Evolutionary conservation across 2,797 vertebrate species (phyloP).

Genomic region (Carapus acus): DNA sequence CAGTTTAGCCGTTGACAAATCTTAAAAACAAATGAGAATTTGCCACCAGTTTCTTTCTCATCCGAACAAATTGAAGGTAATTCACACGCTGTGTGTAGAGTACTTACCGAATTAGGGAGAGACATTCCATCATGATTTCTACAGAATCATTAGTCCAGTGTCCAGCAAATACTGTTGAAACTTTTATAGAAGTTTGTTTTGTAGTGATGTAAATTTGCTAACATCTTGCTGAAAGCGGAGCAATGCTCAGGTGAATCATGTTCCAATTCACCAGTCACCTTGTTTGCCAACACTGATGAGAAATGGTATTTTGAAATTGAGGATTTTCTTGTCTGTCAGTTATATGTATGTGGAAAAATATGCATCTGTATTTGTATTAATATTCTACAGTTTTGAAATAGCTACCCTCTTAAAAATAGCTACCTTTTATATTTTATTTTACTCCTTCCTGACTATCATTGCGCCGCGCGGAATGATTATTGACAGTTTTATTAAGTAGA

Average conservation of each 20-base stretch:
- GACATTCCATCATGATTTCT: constrained; percentile 49
- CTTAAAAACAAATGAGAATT: constrained; percentile 43
- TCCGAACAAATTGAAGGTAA: constrained; percentile 46
- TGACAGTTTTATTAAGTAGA: constrained; percentile 84
- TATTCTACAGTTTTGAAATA: constrained; percentile 76
- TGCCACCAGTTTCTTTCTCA: constrained; percentile 37
- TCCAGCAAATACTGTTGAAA: constrained; percentile 45
- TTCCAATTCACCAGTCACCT: constrained; percentile 31
- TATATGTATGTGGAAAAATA: constrained; percentile 46
- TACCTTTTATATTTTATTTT: constrained; percentile 76
- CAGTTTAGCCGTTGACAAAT: constrained; percentile 54
- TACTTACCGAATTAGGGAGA: constrained; percentile 46
- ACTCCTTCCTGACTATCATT: constrained; percentile 89
- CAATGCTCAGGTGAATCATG: constrained; percentile 4
- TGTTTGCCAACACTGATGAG: constrained; percentile 58
- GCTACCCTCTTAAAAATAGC: constrained; percentile 60
- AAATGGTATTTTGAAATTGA: constrained; percentile 45
- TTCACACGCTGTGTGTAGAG: constrained; percentile 49
- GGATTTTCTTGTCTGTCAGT: constrained; percentile 35
- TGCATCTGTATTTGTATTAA: constrained; percentile 64
- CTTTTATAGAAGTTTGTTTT: constrained; percentile 13
- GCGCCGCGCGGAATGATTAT: constrained; percentile 98
- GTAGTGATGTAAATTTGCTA: constrained; percentile 16
- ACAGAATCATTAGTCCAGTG: constrained; percentile 49
- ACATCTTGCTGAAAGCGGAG: constrained; percentile 2